Evolutionary conservation across 2,113 vertebrate genomes (phyloP), one percentile per base, ranked within the genome.

Genomic region (Ammospiza caudacuta): DNA sequence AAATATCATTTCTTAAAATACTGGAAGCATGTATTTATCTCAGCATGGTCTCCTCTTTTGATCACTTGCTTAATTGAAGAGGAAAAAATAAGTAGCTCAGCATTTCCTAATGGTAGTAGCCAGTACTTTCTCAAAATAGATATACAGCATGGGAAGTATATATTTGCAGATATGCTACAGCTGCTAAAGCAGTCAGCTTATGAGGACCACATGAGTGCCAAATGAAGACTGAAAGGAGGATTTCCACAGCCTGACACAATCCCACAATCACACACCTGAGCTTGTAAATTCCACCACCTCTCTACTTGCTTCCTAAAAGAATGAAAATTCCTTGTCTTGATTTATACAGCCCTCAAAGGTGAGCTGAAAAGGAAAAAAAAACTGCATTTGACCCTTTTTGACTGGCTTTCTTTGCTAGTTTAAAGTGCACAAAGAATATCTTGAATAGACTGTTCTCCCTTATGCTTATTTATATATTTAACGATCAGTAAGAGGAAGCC

Each of bases 251-350:
- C 31, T 35, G 20, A 69, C n/a, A 73, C 13, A 87, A 95, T 54
- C 33, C 37, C 75, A 83, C 46, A 47, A 47, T 44, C 70, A 73
- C 82, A 94, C 58, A 90, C 62, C 70, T 86, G 63, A 69, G 76
- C 79, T 88, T 90, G 46, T 51, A 85, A 95, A 92, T 73, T 88
- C 67, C 46, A 88, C 5, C 1, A 0, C 59, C 54, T 91, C 54
- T 81, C 90, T 78, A 83, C 43, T 88, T 31, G 22, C 46, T 83
- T 88, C 59, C 76, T 92, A 66, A 83, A 94, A 90, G 37, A 88
- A 85, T 28, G n/a, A 75, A 92, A 96, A 94, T 43, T 88, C 59
- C 75, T 88, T 79, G 44, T 88, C 75, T 93, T 90, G 63, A 73
- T 83, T 59, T 69, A 83, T 17, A 83, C 46, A 83, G 54, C 35